These are phyloP conservation scores for Anolis carolinensis DNA, from an alignment of 2,113 vertebrate genomes.

Conservation along the genomic window DNA sequence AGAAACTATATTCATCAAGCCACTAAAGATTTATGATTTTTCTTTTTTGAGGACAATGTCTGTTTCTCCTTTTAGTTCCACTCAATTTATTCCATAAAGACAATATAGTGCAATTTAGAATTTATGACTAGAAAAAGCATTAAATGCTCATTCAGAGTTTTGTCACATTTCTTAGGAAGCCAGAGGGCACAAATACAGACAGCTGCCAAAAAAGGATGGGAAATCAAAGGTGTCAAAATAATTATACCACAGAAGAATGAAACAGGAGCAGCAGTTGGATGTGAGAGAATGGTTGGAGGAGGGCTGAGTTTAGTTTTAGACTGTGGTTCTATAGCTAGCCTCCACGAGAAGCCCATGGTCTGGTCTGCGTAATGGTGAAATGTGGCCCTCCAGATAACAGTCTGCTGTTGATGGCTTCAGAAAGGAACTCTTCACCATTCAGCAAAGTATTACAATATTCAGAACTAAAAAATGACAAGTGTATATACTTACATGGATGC, in stretches of 20 bases:
- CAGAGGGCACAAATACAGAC: neutral
- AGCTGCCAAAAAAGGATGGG: neutral
- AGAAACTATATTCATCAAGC: conserved; percentile 8
- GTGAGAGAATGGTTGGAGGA: neutral
- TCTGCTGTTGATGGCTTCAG: too few species aligned
- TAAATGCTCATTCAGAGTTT: neutral
- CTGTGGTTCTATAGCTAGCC: neutral
- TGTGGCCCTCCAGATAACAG: neutral
- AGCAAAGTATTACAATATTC: neutral
- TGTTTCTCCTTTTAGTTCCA: neutral
- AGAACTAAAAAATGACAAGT: neutral
- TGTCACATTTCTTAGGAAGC: neutral
- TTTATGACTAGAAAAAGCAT: neutral
- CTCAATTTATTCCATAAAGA: neutral
- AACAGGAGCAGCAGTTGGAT: neutral
- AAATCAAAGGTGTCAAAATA: neutral
- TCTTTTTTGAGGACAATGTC: neutral
- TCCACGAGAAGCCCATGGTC: too few species aligned
- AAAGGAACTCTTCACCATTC: neutral
- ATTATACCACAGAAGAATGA: neutral
- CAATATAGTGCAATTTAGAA: neutral
- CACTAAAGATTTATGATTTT: neutral
- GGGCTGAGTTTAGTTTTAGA: neutral
- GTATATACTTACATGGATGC: neutral
- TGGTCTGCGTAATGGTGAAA: too few species aligned